A percentile compares a stretch with the other conserved stretches of the same genome.
Conservation (phyloP, 1,140 invertebrate species). For the Antheraea mylitta region DNA sequence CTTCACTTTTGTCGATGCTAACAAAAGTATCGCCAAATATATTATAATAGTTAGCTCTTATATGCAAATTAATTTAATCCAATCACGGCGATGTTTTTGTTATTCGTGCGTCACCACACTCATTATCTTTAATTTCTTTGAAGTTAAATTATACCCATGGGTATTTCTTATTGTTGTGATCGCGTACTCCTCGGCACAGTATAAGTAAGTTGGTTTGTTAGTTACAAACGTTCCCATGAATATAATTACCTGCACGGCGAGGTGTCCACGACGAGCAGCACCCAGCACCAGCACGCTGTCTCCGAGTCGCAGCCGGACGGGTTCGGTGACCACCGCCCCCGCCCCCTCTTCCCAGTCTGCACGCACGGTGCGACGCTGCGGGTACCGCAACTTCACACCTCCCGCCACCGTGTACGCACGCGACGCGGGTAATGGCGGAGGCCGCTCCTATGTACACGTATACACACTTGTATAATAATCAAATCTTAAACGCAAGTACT, state of each 20-base stretch:
- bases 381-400: conserved; percentile 95
- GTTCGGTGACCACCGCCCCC: conserved; percentile 63
- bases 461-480: not conserved
- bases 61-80: too few species aligned
- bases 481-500: too few species aligned
- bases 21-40: too few species aligned
- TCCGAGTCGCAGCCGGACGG: conserved; percentile 71
- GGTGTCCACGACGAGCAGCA: conserved; percentile 58
- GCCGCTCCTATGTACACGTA: conserved; percentile 84
- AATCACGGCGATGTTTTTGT: too few species aligned
- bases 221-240: not conserved
- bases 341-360: conserved; percentile 85
- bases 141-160: too few species aligned
- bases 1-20: too few species aligned
- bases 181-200: too few species aligned
- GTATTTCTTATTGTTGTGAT: not conserved
- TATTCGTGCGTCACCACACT: too few species aligned
- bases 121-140: too few species aligned
- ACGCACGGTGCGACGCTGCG: conserved; percentile 94
- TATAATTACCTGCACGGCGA: conserved; percentile 45
- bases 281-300: conserved; percentile 64
- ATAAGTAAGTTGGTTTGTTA: not conserved
- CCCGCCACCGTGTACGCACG: conserved; percentile 93
- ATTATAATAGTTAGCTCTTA: too few species aligned
- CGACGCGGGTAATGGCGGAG: conserved; percentile 93